Evolutionary conservation across 2,888 invertebrate genomes (phyloP).

Genomic region (Tipula confusa): DNA sequence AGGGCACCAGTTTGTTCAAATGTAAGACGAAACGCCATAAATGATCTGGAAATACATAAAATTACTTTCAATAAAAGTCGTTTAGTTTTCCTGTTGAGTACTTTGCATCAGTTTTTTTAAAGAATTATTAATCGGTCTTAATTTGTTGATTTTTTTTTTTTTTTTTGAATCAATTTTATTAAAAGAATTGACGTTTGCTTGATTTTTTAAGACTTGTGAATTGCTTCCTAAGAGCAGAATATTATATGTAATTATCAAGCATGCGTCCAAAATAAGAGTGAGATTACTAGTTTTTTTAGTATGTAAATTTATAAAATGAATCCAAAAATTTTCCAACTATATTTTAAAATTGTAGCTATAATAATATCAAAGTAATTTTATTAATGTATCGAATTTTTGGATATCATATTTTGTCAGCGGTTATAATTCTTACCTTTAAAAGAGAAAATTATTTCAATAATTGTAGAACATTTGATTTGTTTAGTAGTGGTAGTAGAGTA

Average conservation of each 20-base stretch:
- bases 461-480: not conserved
- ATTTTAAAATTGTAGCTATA: not conserved
- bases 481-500: slow-evolving; percentile 20
- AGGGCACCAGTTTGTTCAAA: not conserved
- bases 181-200: slow-evolving; percentile 5
- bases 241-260: slow-evolving; percentile 3
- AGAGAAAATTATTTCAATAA: not conserved
- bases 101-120: not conserved
- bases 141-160: not conserved
- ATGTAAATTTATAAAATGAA: not conserved
- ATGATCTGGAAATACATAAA: not conserved
- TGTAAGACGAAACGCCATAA: not conserved
- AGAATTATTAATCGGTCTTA: not conserved
- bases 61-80: not conserved
- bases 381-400: slow-evolving; percentile 15
- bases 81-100: not conserved
- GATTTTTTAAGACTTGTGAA: slow-evolving; percentile 3
- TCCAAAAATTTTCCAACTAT: slow-evolving; percentile 16
- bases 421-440: not conserved
- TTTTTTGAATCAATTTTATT: not conserved
- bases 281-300: not conserved
- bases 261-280: slow-evolving; percentile 4
- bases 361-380: not conserved
- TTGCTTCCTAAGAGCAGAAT: slow-evolving; percentile 20
- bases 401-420: not conserved